Conservation (phyloP, 2,113 vertebrate species). For the Oreocharis arfaki region DNA sequence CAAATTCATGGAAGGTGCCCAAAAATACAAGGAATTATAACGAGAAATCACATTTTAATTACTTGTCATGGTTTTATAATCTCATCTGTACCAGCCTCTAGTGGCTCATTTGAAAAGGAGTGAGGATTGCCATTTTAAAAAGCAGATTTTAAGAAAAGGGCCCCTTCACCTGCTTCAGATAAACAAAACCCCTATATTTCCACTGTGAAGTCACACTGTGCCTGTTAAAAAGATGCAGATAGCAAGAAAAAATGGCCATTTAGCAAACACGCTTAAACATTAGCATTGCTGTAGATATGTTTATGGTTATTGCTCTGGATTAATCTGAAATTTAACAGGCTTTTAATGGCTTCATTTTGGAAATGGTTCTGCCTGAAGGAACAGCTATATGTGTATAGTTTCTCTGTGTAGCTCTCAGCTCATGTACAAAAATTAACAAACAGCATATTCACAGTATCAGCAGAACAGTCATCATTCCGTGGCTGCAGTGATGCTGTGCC, state of each 20-base stretch:
- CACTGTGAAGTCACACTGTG: not conserved
- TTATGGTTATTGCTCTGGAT: constrained; percentile 32
- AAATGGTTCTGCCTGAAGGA: constrained; percentile 12
- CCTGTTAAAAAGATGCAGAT: not conserved
- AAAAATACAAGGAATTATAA: not conserved
- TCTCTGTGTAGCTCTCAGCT: not conserved
- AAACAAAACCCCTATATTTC: not conserved
- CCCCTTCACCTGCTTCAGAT: not conserved
- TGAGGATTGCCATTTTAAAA: not conserved
- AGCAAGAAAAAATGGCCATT: not conserved
- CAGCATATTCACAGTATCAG: not conserved
- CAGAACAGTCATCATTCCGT: not conserved
- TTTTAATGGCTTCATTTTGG: constrained; percentile 28
- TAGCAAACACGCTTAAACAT: not conserved
- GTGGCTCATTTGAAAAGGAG: not conserved
- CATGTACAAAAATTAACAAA: not conserved
- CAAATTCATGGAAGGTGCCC: not conserved
- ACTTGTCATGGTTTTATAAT: not conserved
- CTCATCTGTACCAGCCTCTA: not conserved
- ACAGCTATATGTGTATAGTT: not conserved
- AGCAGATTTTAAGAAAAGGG: not conserved
- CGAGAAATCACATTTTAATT: not conserved
- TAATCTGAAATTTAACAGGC: constrained; percentile 9
- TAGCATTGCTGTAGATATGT: not conserved
- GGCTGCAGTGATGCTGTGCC: not conserved